Evolutionary conservation across 2,888 invertebrate species (phyloP), one percentile per base, ranked within the genome.

Genomic region (Lepidochitona cinerea): DNA sequence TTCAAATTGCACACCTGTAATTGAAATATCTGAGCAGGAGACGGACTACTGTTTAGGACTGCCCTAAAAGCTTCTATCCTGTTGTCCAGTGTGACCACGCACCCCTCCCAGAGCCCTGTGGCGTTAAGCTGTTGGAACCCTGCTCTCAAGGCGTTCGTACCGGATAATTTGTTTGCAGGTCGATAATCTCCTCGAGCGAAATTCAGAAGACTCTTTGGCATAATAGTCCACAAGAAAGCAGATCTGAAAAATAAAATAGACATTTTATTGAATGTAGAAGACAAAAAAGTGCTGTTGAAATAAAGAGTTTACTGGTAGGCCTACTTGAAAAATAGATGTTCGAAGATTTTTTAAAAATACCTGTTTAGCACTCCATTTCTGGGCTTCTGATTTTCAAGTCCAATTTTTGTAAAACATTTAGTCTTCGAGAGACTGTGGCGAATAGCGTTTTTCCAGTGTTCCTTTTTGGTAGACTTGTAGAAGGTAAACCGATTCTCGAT

Each of bases 371-470:
- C 33, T 14, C 64, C 64, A 26, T 26, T 33, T 23, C 64, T 23
- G 18, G 26, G 29, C 1, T 64, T 64, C 29, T 64, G 64, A 18
- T 64, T 64, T 18, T 64, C 83, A 9, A 81, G 79, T 1, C 79
- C 72, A n/a, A 84, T 84, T 73, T 85, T 85, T 33, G 82, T 78
- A 73, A 85, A 85, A 66, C 85, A 85, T 68, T 83, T 80, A 23
- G 85, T 85, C 67, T 85, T 85, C 12, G 84, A 83, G 54, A 85
- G 74, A 53, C 84, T 85, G 70, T 85, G 84, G 59, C 84, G 77
- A 2, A 84, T 82, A 9, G 85, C 85, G 67, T 85, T 85, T 52
- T 80, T 83, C 85, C 85, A 85, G 70, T 83, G 82, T 70, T 80
- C 78, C 1, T 82, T 75, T 12, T 78, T 79, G 1, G 82, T 81